Evolutionary conservation across 1,140 invertebrate genomes (phyloP), one percentile per base, ranked within the genome.

Genomic region (Drosophila tropicalis): DNA sequence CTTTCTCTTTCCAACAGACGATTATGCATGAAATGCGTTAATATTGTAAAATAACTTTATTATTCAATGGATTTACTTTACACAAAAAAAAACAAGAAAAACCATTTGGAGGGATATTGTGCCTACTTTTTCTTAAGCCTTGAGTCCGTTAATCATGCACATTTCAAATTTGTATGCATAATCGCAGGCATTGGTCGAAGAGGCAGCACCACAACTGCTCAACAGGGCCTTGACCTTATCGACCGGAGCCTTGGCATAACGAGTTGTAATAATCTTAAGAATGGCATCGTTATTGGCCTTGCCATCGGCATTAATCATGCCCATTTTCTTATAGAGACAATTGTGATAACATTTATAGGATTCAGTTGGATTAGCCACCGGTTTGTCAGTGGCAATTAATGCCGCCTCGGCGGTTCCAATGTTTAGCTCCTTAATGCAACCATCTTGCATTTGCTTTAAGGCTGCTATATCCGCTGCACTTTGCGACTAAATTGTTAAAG

Each of bases 41-140:
- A 82, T 82, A 81, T 82, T 76, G 76, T 68, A 57, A 72, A 72
- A 72, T 73, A 79, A 73, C 63, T 83, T 81, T 86, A 86, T 86
- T 86, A 67, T 73, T 81, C 75, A 44, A 72, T 61, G 72, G 40
- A 72, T 76, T 65, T 71, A 60, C 29, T 39, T 15, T 12, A 58
- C 62, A 40, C 22, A 65, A 57, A 25, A 32, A 65, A 62, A 39
- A 12, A 39, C 13, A 29, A 0, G 29, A 5, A 6, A 29, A 6
- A 29, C 29, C 3, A 39, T 68, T 6, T n/a, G 56, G 6, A 40
- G 32, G 3, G 1, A 5, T 36, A 7, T 12, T 47, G 32, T 15
- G 3, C 5, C 3, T 17, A 7, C 17, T 9, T 7, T 51, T 51
- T 5, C 15, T 70, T 57, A 78, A 7, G 68, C 73, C 25, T 39